These are phyloP conservation scores for Ernsta delagoae DNA, from an alignment of 2,888 invertebrate genomes.

Conservation along the genomic window DNA sequence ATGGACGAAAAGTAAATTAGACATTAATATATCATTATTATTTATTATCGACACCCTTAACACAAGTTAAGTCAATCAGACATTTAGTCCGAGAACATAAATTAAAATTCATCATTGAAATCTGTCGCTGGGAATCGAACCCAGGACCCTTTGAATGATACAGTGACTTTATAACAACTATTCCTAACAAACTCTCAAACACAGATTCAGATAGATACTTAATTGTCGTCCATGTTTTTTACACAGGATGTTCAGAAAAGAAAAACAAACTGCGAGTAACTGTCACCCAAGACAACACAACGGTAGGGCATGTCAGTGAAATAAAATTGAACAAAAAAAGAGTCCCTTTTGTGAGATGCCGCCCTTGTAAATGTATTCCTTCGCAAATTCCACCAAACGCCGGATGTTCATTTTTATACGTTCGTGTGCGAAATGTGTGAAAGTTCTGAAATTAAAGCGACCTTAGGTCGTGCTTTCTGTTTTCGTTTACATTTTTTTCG, in stretches of 20 bases:
- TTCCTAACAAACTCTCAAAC: no score
- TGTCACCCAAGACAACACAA: not conserved
- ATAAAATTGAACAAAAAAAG: constrained; percentile 1
- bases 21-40: no score
- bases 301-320: not conserved
- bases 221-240: no score
- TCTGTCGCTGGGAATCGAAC: no score
- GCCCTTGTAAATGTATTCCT: not conserved
- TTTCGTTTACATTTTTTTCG: not conserved
- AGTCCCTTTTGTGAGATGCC: not conserved
- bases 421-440: not conserved
- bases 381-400: not conserved
- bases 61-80: no score
- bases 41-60: no score
- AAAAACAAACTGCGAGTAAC: not conserved
- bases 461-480: not conserved
- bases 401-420: constrained; percentile 5
- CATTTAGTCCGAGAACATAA: no score
- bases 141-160: no score
- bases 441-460: not conserved
- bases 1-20: no score
- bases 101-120: no score
- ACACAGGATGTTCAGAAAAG: not conserved
- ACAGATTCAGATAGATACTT: no score
- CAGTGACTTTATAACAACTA: no score